A percentile compares a stretch with the other conserved stretches of the same genome.
These are phyloP conservation scores for Antedon bifida DNA, from an alignment of 35 echinoderm and acorn worm genomes.

Conservation along the genomic window DNA sequence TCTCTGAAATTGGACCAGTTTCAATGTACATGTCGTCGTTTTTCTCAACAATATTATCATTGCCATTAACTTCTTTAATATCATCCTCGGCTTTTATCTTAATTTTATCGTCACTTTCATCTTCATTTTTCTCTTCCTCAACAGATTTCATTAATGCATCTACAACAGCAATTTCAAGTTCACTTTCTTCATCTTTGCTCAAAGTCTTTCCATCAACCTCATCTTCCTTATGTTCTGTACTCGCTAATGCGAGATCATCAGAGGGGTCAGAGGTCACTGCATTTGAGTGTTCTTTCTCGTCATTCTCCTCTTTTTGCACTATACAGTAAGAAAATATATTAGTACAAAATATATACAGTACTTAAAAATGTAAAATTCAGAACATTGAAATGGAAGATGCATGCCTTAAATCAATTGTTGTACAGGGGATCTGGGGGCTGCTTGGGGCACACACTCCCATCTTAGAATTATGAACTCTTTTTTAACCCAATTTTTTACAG, in stretches of 20 bases:
- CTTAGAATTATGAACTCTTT: no score
- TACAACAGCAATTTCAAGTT: not conserved
- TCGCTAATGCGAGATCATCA: not conserved
- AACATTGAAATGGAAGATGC: no score
- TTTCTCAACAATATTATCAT: not conserved
- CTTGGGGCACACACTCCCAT: no score
- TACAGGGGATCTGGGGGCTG: no score
- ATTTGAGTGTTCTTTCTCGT: not conserved
- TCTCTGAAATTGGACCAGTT: not conserved
- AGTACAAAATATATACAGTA: not conserved
- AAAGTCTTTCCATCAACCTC: not conserved
- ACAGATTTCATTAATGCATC: not conserved
- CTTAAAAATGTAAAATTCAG: no score
- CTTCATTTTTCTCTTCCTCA: not conserved
- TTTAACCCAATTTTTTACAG: no score
- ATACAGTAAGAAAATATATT: not conserved
- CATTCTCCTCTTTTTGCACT: not conserved
- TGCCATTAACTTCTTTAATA: not conserved
- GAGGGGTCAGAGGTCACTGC: not conserved
- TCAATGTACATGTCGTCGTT: not conserved
- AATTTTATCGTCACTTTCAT: not conserved
- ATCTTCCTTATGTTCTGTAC: slow-evolving; percentile 3
- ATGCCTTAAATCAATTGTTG: no score
- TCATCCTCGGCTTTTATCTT: not conserved
- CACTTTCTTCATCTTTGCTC: not conserved